A percentile compares a stretch with the other conserved stretches of the same genome.
Conservation (phyloP, 2,888 invertebrate species). For the Cephus spinipes region DNA sequence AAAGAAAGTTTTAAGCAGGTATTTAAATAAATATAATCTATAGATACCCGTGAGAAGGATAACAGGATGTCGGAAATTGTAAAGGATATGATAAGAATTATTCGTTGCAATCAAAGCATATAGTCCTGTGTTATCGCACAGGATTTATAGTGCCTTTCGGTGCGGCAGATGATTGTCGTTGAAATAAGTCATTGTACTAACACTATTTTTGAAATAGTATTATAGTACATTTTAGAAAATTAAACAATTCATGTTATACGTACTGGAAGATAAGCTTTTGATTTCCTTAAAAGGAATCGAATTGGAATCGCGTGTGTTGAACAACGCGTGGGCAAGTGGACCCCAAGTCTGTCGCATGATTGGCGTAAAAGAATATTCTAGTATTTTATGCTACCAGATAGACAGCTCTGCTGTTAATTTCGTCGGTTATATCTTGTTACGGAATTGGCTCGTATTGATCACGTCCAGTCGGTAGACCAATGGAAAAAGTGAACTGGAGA, state of each 20-base stretch:
- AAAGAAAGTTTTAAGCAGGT: not conserved
- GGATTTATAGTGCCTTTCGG: not conserved
- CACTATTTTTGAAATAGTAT: not conserved
- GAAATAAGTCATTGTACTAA: not conserved
- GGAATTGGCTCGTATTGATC: not conserved
- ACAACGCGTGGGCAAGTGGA: not conserved
- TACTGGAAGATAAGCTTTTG: slow-evolving; percentile 9
- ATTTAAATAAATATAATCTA: not conserved
- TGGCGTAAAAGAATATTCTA: not conserved
- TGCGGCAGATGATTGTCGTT: not conserved
- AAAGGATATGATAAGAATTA: not conserved
- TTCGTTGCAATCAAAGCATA: not conserved
- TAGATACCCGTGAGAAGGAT: not conserved
- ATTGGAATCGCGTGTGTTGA: slow-evolving; percentile 22
- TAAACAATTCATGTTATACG: not conserved
- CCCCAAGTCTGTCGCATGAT: not conserved
- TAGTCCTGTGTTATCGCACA: not conserved
- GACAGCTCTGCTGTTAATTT: not conserved
- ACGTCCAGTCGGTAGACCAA: not conserved
- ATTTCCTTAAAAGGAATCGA: slow-evolving; percentile 54
- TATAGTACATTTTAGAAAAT: not conserved
- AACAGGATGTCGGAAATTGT: not conserved
- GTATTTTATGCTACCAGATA: not conserved
- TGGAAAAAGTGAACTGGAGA: not conserved
- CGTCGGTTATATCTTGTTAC: not conserved